Percentiles rank a stretch among this genome's conserved stretches.
These are phyloP conservation scores for Poecile atricapillus DNA, from an alignment of 2,113 vertebrate species.

Conservation along the genomic window DNA sequence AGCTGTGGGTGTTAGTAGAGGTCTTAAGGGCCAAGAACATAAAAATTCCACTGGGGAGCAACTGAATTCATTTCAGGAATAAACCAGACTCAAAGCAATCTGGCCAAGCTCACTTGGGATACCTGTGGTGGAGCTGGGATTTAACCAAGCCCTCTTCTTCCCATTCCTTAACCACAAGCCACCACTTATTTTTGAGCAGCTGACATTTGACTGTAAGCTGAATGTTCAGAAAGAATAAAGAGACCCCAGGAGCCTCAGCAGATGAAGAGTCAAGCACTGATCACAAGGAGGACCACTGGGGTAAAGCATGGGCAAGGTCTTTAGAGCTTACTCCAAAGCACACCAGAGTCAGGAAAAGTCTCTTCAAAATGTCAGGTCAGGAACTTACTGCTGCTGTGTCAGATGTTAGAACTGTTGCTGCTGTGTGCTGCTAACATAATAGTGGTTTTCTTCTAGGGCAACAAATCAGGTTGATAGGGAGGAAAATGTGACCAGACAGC, in stretches of 20 bases:
- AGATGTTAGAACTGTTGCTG: conserved; percentile 8
- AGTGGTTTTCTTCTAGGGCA: conserved; percentile 14
- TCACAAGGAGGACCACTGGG: not conserved
- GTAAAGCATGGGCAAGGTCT: not conserved
- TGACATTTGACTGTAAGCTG: conserved; percentile 12
- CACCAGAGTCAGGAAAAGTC: not conserved
- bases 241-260: not conserved
- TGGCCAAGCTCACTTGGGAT: not conserved
- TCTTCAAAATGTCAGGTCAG: conserved; percentile 47
- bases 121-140: not conserved
- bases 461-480: not conserved
- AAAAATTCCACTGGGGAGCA: not conserved
- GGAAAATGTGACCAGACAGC: not conserved
- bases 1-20: not conserved
- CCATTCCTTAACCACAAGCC: not conserved
- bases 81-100: not conserved
- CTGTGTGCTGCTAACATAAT: not conserved
- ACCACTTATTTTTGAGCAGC: not conserved
- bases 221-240: not conserved
- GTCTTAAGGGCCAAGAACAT: not conserved
- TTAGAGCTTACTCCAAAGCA: not conserved
- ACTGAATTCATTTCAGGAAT: not conserved
- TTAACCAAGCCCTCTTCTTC: not conserved
- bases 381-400: conserved; percentile 1
- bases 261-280: conserved; percentile 12